Percentiles rank a stretch among this genome's conserved stretches.
Evolutionary conservation across 1,140 invertebrate species (phyloP).

Genomic region (Eriocheir sinensis): DNA sequence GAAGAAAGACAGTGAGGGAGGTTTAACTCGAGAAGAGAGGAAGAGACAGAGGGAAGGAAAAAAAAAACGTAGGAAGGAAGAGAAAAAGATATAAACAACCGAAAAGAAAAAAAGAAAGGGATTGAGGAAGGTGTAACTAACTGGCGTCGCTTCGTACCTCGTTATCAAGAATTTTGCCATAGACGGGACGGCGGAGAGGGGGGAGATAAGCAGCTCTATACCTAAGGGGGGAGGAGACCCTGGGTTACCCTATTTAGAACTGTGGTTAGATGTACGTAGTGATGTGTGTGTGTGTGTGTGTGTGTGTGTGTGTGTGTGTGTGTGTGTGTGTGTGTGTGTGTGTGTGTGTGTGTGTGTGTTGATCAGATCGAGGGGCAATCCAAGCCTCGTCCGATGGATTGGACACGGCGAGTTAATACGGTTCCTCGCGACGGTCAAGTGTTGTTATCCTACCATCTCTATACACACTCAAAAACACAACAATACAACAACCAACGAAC

Average conservation of each 20-base stretch:
- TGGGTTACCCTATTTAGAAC: not conserved
- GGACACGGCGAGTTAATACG: not conserved
- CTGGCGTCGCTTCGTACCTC: not conserved
- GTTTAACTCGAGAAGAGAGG: not conserved
- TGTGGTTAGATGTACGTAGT: not conserved
- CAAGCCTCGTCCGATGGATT: not conserved
- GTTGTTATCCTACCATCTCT: too few species aligned
- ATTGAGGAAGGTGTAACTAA: not conserved
- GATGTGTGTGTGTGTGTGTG: slow-evolving; percentile 6
- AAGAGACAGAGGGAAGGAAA: not conserved
- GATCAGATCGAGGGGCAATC: not conserved
- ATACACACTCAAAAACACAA: too few species aligned
- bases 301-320: not conserved
- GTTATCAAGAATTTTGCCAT: too few species aligned
- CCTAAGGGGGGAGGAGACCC: not conserved
- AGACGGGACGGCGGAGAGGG: too few species aligned
- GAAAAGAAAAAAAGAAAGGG: not conserved
- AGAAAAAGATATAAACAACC: not conserved
- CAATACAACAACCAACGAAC: too few species aligned
- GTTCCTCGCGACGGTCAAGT: too few species aligned
- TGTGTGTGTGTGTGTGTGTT: too few species aligned
- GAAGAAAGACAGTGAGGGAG: too few species aligned
- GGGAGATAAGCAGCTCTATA: too few species aligned
- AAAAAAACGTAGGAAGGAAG: not conserved
- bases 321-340: too few species aligned